phyloP scores from a whole-genome alignment of 2,113 vertebrate genomes.

The Elephas maximus region DNA sequence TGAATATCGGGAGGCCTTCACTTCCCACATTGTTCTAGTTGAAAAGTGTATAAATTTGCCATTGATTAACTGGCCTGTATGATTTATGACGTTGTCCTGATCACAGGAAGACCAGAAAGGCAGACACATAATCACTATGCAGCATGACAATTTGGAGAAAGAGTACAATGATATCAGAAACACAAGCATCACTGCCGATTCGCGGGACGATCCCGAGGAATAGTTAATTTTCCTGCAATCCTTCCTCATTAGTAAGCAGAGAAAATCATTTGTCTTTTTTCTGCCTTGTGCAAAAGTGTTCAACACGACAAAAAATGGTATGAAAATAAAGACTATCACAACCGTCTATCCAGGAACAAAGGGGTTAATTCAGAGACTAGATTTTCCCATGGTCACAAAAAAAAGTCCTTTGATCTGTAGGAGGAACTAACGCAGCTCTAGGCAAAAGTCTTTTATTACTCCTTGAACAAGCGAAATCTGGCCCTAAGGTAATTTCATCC shows the following conservation, averaged over 20 bases:
- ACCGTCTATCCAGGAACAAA: conserved; percentile 6
- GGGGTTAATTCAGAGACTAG: neutral
- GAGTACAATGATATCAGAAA: neutral
- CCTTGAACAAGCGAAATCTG: conserved; percentile 18
- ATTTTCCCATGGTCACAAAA: neutral
- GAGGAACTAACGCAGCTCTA: neutral
- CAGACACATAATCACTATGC: neutral
- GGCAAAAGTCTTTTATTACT: neutral
- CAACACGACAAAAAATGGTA: neutral
- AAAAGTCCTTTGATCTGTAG: conserved; percentile 19
- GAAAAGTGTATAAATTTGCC: neutral
- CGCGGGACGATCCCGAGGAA: too few relatives aligned
- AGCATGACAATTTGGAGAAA: neutral
- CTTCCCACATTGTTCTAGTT: neutral
- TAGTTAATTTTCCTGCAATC: neutral
- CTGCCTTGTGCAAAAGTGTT: neutral
- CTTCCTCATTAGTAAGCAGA: neutral
- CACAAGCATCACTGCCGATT: too few relatives aligned
- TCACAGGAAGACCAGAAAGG: neutral
- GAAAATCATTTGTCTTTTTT: neutral
- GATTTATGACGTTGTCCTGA: neutral
- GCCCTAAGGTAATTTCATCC: conserved; percentile 43
- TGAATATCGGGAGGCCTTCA: neutral
- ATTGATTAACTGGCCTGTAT: neutral
- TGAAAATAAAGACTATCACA: neutral